phyloP scores from a whole-genome alignment of 2,888 invertebrate genomes.

The Stenotaenia linearis region DNA sequence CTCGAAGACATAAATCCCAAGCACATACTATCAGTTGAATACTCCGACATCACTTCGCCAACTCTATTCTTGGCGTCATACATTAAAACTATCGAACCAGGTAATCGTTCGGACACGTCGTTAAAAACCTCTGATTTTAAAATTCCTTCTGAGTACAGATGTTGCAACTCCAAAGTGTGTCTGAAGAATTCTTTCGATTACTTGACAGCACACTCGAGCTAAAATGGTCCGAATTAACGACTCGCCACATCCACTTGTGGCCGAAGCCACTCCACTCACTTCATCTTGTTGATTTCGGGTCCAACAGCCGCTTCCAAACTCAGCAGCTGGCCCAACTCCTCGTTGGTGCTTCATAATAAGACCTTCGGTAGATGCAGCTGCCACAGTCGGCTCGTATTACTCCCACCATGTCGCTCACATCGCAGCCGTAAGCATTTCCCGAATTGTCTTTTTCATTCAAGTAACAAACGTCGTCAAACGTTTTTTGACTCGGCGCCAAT shows the following conservation, averaged over 20 bases:
- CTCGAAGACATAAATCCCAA: slow-evolving; percentile 68
- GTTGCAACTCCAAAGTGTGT: slow-evolving; percentile 61
- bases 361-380: slow-evolving; percentile 91
- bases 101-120: slow-evolving; percentile 64
- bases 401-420: slow-evolving; percentile 76
- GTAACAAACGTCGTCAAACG: background rate
- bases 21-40: slow-evolving; percentile 83
- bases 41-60: slow-evolving; percentile 84
- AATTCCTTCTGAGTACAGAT: slow-evolving; percentile 68
- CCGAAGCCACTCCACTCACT: slow-evolving; percentile 67
- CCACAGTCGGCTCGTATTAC: slow-evolving; percentile 85
- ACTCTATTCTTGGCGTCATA: slow-evolving; percentile 57
- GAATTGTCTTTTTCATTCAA: background rate
- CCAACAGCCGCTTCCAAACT: slow-evolving; percentile 92
- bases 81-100: slow-evolving; percentile 67
- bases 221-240: slow-evolving; percentile 80
- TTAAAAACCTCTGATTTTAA: slow-evolving; percentile 62
- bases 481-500: background rate
- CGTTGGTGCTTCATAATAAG: slow-evolving; percentile 83
- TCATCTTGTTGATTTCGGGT: slow-evolving; percentile 65
- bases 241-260: slow-evolving; percentile 91
- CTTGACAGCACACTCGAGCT: slow-evolving; percentile 72
- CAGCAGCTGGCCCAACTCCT: slow-evolving; percentile 77
- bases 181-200: too few species aligned
- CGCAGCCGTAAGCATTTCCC: background rate